These are phyloP conservation scores for Lipophrys pholis DNA, from an alignment of 2,113 vertebrate genomes.

Conservation along the genomic window DNA sequence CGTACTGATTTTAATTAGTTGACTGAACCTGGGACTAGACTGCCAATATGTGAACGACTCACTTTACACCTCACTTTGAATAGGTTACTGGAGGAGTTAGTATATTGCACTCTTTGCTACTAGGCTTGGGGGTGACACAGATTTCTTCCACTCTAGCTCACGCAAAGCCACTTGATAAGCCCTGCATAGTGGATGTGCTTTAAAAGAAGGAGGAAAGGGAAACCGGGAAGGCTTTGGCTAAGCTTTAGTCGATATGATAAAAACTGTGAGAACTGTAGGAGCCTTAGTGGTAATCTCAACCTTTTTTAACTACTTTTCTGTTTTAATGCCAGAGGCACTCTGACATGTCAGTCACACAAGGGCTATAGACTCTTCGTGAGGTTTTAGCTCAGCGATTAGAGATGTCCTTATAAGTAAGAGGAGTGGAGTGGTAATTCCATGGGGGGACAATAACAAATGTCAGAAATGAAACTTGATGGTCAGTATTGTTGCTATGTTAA, in stretches of 20 bases:
- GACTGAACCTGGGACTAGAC: too few relatives aligned
- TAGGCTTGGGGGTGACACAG: conserved; percentile 74
- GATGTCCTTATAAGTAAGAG: conserved; percentile 43
- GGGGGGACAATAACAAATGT: conserved; percentile 27
- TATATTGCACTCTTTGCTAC: conserved; percentile 48
- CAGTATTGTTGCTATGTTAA: background rate
- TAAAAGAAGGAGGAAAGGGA: conserved; percentile 73
- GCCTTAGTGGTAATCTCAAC: conserved; percentile 82
- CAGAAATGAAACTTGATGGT: conserved; percentile 5
- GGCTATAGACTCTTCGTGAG: conserved; percentile 34
- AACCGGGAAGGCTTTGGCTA: conserved; percentile 77
- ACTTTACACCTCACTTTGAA: conserved; percentile 11
- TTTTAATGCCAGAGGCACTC: conserved; percentile 75
- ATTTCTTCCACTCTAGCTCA: conserved; percentile 69
- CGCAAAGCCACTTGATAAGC: conserved; percentile 78
- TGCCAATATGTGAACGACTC: too few relatives aligned
- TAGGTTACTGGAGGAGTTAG: conserved; percentile 22
- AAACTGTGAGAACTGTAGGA: conserved; percentile 77
- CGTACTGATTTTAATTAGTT: conserved; percentile 15
- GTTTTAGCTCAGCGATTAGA: conserved; percentile 59
- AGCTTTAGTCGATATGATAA: conserved; percentile 84
- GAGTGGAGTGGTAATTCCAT: conserved; percentile 29
- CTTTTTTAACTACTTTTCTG: conserved; percentile 76
- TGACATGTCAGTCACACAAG: conserved; percentile 75
- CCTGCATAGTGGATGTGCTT: conserved; percentile 75